Base-by-base conservation (phyloP, 1,140 invertebrate species). In the Homarus americanus region DNA sequence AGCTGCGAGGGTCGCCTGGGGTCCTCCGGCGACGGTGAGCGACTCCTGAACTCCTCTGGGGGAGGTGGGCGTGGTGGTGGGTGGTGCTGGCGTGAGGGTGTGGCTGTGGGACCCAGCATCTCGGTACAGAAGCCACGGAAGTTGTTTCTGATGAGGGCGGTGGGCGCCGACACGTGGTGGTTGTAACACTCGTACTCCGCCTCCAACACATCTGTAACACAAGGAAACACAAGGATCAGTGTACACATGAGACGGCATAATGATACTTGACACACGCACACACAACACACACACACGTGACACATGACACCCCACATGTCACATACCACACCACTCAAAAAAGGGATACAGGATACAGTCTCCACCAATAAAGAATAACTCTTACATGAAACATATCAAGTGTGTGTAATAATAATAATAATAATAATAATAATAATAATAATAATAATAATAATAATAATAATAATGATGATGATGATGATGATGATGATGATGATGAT, bases 81-180 rank as follows among this genome's bases (percentile, higher is more conserved):
- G n/a, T 38, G 58, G 58, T 40, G 75, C 28, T 40, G 79, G 38
- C 15, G 58, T 20, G 24, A 20, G 40, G 58, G 41, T 38, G 58
- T 20, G 34, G 44, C 1, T 0, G 44, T 15, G 40, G 40, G 12
- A 15, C 72, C 66, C 41, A 84, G 40, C 79, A 83, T 75, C 15
- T 58, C 44, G 38, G n/a, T 76, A 75, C 80, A 84, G 53, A 79
- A 85, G 34, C 80, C 73, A 2, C 80, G 49, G 82, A 84, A 83
- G 38, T 69, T 58, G 44, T 79, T 41, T 10, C 72, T 53, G 82
- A 84, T 84, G 73, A 66, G 73, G 34, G 75, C 34, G n/a, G 82
- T 44, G 20, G 82, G 89, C 2, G 72, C 3, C 0, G 73, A 53
- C 24, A 66, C 73, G 20, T 41, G n/a, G 53, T 34, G n/a, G 32